These are phyloP conservation scores for Pogonomyrmex barbatus DNA, from an alignment of 1,140 invertebrate species.

Conservation along the genomic window DNA sequence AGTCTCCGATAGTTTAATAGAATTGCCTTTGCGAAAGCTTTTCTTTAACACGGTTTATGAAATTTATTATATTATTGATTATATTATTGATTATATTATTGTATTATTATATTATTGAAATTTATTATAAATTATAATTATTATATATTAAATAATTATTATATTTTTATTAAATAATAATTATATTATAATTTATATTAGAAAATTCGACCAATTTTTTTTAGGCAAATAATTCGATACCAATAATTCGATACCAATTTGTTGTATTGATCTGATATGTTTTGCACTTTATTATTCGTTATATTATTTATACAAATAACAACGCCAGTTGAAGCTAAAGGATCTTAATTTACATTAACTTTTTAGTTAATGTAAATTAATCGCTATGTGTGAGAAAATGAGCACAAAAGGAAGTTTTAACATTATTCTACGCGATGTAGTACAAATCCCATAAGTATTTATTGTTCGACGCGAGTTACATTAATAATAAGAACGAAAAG, in stretches of 20 bases:
- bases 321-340: background rate
- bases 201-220: background rate
- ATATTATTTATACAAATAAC: background rate
- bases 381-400: background rate
- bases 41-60: background rate
- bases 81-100: no score
- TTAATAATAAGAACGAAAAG: constrained; percentile 58
- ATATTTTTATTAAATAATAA: no score
- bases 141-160: no score
- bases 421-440: background rate
- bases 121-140: no score
- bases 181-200: no score
- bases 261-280: background rate
- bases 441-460: constrained; percentile 12
- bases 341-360: background rate
- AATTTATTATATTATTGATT: background rate
- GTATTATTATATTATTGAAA: no score
- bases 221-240: background rate
- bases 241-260: no score
- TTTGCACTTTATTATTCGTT: no score
- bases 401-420: background rate
- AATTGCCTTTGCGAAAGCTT: background rate
- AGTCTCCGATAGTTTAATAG: background rate
- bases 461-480: background rate
- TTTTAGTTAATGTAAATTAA: background rate